Evolutionary conservation across 1,140 invertebrate species (phyloP), one percentile per base, ranked within the genome.

Genomic region (Idris sp.): DNA sequence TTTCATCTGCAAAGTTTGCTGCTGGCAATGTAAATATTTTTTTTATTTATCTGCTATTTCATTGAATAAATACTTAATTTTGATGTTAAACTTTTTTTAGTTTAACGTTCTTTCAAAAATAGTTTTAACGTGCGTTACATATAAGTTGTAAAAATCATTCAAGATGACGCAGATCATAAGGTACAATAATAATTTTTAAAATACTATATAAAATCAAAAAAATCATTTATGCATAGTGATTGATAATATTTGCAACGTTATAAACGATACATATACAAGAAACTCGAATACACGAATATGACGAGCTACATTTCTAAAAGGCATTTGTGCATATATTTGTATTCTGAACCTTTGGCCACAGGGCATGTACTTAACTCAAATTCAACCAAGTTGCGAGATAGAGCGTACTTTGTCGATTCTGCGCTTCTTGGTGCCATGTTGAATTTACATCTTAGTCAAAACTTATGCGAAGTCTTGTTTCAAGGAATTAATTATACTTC

Each of bases 391-490:
- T 72, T 62, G 58, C 49, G 26, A 71, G 48, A 71, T 71, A 56
- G 56, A 71, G 38, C 40, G 48, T 56, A 35, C 67, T 62, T 71
- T 61, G 56, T 71, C 54, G 48, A 61, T 71, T 40, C 49, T 25
- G 67, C 33, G 56, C 56, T 71, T 71, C 54, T 61, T 48, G 56
- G 56, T 54, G 48, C 54, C 28, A 54, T 71, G 54, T 44, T 61
- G 67, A 71, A 71, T 71, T 59, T 71, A 71, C 67, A 71, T 71
- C 56, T 61, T 62, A 71, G 56, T 62, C 68, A 62, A 62, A 72
- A 72, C 68, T 72, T 72, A 72, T 62, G 58, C 58, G 49, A 62
- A 72, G 58, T 62, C 49, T 72, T 62, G 68, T 72, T 59, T 72
- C 25, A 48, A 61, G 67, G 38, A 71, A 71, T 71, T 71, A 71